Base-by-base conservation (phyloP, 2,888 invertebrate species). In the Alviniconcha strummeri region DNA sequence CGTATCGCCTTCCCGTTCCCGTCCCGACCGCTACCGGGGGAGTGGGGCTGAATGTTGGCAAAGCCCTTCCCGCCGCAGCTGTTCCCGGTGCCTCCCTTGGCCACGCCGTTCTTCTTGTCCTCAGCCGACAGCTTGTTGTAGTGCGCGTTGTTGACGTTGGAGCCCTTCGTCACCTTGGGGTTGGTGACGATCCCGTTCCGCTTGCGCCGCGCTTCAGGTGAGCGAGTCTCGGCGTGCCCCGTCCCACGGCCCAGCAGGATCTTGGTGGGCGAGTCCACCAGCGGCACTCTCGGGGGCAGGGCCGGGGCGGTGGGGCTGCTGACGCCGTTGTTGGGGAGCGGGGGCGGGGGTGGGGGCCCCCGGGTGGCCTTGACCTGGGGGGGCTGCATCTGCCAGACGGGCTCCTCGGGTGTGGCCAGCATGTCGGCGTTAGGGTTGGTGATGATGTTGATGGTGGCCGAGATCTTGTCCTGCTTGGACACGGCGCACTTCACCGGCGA, bases 181-280 rank as follows among this genome's bases (percentile, higher is more conserved):
- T 94, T 94, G 69, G 94, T 93, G 19, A 93, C 93, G 80, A 94
- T 94, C 19, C 94, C 93, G 84, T 94, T 94, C 71, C 93, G 86
- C 84, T 93, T 91, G 19, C 91, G 87, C 77, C 92, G 88, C 83
- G 91, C 91, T 83, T 93, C 93, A 17, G 93, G 93, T 0, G 93
- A 93, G 55, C 92, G 89, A 85, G 89, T 89, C 84, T 89, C 89
- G 57, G 11, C 57, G n/a, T 55, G 72, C 13, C 19, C 54, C 19
- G 71, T 19, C 67, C 71, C 83, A 57, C 78, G 77, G 19, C 83
- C 83, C 86, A 88, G 88, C 9, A 89, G 86, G 13, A 88, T 87
- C 81, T 88, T 88, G 52, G 85, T 82, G 7, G 88, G 85, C 11
- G 89, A 88, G 56, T 90, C 89, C 56, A 67, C 57, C 57, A 82